Percentiles rank a stretch among this genome's conserved stretches.
phyloP scores from a whole-genome alignment of 1,140 invertebrate species.

The Papilio glaucus region DNA sequence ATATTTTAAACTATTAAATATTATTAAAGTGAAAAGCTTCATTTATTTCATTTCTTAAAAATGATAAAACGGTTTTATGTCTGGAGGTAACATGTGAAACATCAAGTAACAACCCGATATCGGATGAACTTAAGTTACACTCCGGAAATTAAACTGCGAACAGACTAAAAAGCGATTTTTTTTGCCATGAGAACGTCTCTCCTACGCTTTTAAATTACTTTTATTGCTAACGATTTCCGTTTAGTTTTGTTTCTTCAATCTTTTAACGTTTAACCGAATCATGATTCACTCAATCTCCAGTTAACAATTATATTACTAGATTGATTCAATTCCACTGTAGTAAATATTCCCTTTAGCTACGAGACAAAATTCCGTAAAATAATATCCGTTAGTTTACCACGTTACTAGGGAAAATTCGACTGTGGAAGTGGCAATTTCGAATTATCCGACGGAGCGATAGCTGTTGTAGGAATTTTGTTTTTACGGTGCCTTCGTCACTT shows the following conservation, averaged over 20 bases:
- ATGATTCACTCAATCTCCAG: not conserved
- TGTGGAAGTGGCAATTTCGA: no score
- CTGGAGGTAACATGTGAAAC: conserved; percentile 7
- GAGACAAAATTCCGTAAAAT: no score
- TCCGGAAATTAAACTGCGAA: conserved; percentile 15
- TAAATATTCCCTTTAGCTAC: not conserved
- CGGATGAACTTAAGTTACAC: not conserved
- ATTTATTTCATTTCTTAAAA: no score
- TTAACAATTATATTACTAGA: no score
- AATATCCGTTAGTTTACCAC: no score
- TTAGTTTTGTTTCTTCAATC: not conserved
- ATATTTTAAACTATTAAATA: no score
- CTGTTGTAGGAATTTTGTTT: no score
- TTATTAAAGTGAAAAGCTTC: no score
- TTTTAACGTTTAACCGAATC: not conserved
- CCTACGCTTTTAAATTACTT: not conserved
- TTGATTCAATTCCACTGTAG: not conserved
- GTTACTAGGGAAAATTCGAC: not conserved
- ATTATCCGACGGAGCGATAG: no score
- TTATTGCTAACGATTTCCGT: conserved; percentile 16
- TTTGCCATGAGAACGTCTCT: not conserved
- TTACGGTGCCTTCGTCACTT: no score
- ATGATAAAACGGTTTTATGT: not conserved
- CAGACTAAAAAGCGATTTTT: not conserved
- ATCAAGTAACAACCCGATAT: conserved; percentile 6